Percentiles rank a stretch among this genome's conserved stretches.
These are phyloP conservation scores for Acarapis woodi DNA, from an alignment of 1,140 invertebrate species.

Conservation along the genomic window DNA sequence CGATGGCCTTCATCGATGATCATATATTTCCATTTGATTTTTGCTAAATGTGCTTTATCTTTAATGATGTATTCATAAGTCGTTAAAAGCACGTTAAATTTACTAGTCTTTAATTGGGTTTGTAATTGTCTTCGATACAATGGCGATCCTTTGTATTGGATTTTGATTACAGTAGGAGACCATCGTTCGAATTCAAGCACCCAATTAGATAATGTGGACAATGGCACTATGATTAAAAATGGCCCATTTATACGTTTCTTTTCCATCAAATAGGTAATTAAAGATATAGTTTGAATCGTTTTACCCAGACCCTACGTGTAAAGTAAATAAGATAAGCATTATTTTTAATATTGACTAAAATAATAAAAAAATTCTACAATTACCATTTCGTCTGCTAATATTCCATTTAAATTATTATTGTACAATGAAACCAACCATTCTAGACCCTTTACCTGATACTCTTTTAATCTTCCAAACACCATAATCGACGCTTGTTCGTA, in stretches of 20 bases:
- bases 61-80: constrained; percentile 98
- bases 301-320: constrained; percentile 87
- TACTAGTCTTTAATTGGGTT: constrained; percentile 56
- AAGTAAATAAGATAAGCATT: too few relatives aligned
- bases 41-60: constrained; percentile 81
- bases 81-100: constrained; percentile 89
- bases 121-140: constrained; percentile 49
- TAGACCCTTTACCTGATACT: constrained; percentile 83
- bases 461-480: constrained; percentile 73
- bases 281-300: constrained; percentile 77
- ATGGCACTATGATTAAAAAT: constrained; percentile 82
- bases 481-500: constrained; percentile 68
- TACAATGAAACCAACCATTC: constrained; percentile 96
- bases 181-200: constrained; percentile 94
- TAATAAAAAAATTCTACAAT: too few relatives aligned
- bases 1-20: constrained; percentile 98
- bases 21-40: constrained; percentile 96
- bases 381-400: constrained; percentile 89
- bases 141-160: constrained; percentile 80
- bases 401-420: constrained; percentile 89
- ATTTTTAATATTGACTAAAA: too few relatives aligned
- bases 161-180: constrained; percentile 74
- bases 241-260: constrained; percentile 89
- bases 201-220: constrained; percentile 96
- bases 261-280: constrained; percentile 93